phyloP scores from a whole-genome alignment of 2,113 vertebrate species.

The Thamnaconus septentrionalis region DNA sequence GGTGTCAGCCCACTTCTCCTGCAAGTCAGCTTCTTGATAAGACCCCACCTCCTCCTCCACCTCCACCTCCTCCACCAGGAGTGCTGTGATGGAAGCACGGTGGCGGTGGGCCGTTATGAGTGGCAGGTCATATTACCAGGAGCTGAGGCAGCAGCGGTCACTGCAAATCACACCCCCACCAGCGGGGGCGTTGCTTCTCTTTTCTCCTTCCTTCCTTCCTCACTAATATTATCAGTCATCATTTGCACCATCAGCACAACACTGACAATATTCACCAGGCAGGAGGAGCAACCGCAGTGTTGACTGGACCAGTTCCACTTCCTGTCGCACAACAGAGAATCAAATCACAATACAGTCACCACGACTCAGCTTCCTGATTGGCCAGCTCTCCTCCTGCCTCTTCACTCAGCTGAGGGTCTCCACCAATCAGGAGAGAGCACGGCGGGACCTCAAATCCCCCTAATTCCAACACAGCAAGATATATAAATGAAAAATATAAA shows the following conservation, averaged over 20 bases:
- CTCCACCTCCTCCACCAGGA: background rate
- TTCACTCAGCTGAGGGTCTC: background rate
- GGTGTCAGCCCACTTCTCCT: conserved; percentile 15
- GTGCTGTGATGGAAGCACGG: background rate
- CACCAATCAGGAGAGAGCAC: background rate
- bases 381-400: background rate
- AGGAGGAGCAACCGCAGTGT: background rate
- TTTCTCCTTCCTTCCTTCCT: too few species aligned
- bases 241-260: too few species aligned
- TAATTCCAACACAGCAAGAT: too few species aligned
- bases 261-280: too few species aligned
- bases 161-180: background rate
- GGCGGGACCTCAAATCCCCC: too few species aligned
- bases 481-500: background rate
- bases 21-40: conserved; percentile 4
- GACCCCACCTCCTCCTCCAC: conserved; percentile 30
- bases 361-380: too few species aligned
- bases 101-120: background rate
- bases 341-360: too few species aligned
- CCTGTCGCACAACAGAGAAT: too few species aligned
- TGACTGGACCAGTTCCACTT: too few species aligned
- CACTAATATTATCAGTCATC: too few species aligned
- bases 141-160: background rate
- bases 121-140: background rate
- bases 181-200: too few species aligned